Conservation (phyloP, 2,113 vertebrate genomes). For the Cebus imitator region DNA sequence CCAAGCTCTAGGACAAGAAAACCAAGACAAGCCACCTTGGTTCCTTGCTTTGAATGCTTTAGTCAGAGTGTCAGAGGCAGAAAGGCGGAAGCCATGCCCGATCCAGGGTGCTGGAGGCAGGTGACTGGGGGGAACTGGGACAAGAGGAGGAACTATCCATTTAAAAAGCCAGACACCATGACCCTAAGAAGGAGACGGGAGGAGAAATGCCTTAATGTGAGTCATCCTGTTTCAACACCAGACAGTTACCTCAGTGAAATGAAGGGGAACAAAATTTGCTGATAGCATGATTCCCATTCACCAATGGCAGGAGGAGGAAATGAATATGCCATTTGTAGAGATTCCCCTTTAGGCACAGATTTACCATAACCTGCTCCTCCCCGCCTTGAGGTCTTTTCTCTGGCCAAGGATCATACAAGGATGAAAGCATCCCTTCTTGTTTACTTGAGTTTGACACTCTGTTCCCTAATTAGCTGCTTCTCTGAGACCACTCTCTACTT, state of each 20-base stretch:
- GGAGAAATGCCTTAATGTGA: slow-evolving; percentile 50
- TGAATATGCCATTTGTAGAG: neutral
- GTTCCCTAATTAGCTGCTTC: accelerated
- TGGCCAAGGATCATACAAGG: neutral
- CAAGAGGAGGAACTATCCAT: slow-evolving; percentile 74
- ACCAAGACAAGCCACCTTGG: neutral
- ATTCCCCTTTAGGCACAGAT: neutral
- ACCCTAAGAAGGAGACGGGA: slow-evolving; percentile 68
- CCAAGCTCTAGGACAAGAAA: neutral
- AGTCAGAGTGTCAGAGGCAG: slow-evolving; percentile 63
- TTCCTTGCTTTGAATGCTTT: slow-evolving; percentile 48
- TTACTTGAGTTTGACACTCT: neutral
- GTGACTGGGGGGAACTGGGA: neutral
- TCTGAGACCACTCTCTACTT: neutral
- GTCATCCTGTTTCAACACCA: slow-evolving; percentile 64
- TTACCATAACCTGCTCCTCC: neutral
- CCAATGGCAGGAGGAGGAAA: neutral
- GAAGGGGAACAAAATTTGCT: neutral
- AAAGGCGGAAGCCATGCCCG: slow-evolving; percentile 60
- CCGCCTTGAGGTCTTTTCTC: neutral
- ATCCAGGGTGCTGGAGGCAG: slow-evolving; percentile 40
- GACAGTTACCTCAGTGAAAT: slow-evolving; percentile 59
- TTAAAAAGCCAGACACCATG: slow-evolving; percentile 77
- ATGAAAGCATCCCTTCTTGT: neutral
- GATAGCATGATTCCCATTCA: neutral